These are phyloP conservation scores for Rhinichthys osculus DNA, from an alignment of 2,797 vertebrate species.

Conservation along the genomic window DNA sequence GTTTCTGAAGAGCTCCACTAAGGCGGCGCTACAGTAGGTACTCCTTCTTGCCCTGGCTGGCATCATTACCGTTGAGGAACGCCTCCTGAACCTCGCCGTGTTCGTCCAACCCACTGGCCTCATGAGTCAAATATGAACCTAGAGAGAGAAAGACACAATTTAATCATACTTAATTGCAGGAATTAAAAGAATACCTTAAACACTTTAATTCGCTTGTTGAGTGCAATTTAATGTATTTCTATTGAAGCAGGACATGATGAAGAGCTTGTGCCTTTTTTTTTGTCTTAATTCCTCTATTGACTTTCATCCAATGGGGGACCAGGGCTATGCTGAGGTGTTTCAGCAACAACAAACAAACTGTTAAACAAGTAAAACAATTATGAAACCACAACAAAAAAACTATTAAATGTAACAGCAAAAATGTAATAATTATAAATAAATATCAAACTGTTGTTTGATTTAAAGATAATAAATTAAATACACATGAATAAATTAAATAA, in stretches of 20 bases:
- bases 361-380: not conserved
- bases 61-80: constrained; percentile 91
- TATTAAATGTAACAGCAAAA: too few species aligned
- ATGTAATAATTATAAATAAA: too few species aligned
- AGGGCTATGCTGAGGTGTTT: not conserved
- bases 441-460: too few species aligned
- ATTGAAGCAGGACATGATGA: not conserved
- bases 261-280: not conserved
- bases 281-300: not conserved
- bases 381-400: too few species aligned
- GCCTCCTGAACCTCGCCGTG: constrained; percentile 93
- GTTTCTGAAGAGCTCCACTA: constrained; percentile 62
- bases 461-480: too few species aligned
- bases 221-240: not conserved
- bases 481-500: too few species aligned
- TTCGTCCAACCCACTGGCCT: constrained; percentile 92
- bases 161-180: not conserved
- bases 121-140: constrained; percentile 94
- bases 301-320: not conserved
- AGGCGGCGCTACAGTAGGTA: constrained; percentile 83
- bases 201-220: not conserved
- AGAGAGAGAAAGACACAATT: constrained; percentile 34
- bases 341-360: not conserved
- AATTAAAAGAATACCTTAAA: not conserved
- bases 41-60: constrained; percentile 93